Conservation (phyloP, 1,140 invertebrate genomes). For the Microplitis demolitor region DNA sequence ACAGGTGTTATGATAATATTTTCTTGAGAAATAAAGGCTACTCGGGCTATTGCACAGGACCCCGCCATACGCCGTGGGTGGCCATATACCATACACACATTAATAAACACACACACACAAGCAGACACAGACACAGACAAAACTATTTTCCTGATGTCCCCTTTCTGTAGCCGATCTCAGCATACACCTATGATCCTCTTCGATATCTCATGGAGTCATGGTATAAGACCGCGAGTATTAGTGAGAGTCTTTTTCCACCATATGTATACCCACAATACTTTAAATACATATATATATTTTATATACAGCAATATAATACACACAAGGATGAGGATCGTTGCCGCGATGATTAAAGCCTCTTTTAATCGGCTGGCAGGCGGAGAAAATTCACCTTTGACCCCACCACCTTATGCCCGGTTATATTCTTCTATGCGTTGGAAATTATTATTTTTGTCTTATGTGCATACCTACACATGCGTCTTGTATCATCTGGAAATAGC, state of each 20-base stretch:
- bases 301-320: too few species aligned
- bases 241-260: constrained; percentile 3
- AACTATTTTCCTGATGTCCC: background rate
- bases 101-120: background rate
- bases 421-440: background rate
- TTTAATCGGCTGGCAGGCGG: constrained; percentile 35
- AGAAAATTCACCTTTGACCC: constrained; percentile 37
- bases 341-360: constrained; percentile 37
- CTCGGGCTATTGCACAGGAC: constrained; percentile 18
- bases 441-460: constrained; percentile 13
- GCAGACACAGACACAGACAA: background rate
- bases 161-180: background rate
- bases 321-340: constrained; percentile 18
- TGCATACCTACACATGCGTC: too few species aligned
- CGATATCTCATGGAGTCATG: background rate
- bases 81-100: constrained; percentile 21
- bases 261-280: background rate
- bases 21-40: constrained; percentile 38
- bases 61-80: constrained; percentile 31
- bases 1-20: constrained; percentile 40
- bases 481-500: too few species aligned
- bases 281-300: background rate
- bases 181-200: constrained; percentile 1
- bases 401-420: constrained; percentile 7
- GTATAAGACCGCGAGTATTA: background rate